phyloP scores from a whole-genome alignment of 2,113 vertebrate genomes.

The Sorex fumeus region DNA sequence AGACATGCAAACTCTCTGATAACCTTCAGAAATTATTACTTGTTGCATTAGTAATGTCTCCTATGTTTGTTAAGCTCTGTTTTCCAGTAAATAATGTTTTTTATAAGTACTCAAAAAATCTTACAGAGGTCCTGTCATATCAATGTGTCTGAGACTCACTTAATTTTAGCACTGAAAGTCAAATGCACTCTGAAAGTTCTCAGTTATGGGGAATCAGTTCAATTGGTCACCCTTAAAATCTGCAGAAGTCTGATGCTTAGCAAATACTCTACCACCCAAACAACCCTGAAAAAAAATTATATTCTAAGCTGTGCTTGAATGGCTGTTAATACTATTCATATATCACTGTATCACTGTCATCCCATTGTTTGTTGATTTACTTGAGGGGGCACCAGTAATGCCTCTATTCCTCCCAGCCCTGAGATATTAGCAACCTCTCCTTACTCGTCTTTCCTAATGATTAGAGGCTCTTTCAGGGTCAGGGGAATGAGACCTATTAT shows the following conservation, averaged over 20 bases:
- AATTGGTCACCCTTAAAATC: not conserved
- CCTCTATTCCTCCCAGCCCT: too few relatives aligned
- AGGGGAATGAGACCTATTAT: too few relatives aligned
- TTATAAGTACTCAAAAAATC: not conserved
- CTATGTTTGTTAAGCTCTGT: not conserved
- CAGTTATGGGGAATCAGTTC: not conserved
- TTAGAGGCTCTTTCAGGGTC: too few relatives aligned
- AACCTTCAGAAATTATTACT: slow-evolving; percentile 30
- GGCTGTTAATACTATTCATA: not conserved
- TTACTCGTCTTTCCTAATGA: too few relatives aligned
- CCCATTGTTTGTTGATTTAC: too few relatives aligned
- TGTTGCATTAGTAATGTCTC: slow-evolving; percentile 21
- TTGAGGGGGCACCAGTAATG: too few relatives aligned
- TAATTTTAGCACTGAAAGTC: slow-evolving; percentile 21
- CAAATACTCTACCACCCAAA: not conserved
- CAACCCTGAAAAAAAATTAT: not conserved
- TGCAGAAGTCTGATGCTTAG: not conserved
- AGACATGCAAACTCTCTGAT: not conserved
- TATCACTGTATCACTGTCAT: too few relatives aligned
- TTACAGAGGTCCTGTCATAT: not conserved
- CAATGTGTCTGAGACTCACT: not conserved
- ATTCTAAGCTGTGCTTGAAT: not conserved
- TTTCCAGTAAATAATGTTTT: not conserved
- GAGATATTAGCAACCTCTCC: too few relatives aligned
- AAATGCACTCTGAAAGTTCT: not conserved